Evolutionary conservation across 2,113 vertebrate genomes (phyloP).

Genomic region (Tretioscincus oriximinensis): DNA sequence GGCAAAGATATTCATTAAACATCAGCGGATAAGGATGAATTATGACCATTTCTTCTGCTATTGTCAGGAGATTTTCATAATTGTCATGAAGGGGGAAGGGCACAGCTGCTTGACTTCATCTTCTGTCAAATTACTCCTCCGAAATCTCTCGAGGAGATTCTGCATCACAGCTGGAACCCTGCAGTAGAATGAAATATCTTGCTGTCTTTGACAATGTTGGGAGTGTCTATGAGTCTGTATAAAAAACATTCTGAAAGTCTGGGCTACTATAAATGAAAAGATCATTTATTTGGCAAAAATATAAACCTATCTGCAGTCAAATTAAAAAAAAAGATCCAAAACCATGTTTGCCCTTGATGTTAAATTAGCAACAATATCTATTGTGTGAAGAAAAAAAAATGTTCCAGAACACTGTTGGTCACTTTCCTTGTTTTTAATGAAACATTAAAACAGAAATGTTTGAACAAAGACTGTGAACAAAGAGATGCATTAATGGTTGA

Average conservation of each 20-base stretch:
- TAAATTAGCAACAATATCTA: background rate
- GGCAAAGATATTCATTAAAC: background rate
- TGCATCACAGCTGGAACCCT: background rate
- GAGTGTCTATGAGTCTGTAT: background rate
- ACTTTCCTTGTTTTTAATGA: too few species aligned
- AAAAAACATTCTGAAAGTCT: background rate
- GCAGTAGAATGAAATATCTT: background rate
- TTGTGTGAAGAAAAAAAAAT: too few species aligned
- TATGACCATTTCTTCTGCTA: background rate
- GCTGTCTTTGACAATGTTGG: background rate
- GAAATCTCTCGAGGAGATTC: background rate
- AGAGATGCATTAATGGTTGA: too few species aligned
- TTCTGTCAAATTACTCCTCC: conserved; percentile 7
- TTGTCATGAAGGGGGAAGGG: background rate
- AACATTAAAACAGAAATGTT: too few species aligned
- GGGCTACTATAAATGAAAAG: background rate
- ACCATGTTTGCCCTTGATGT: background rate
- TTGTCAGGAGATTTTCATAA: background rate
- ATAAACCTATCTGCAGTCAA: background rate
- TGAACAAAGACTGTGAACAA: too few species aligned
- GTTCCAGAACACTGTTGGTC: too few species aligned
- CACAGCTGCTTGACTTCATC: background rate
- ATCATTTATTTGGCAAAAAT: background rate
- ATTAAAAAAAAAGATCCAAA: too few species aligned
- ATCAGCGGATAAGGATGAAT: background rate